Percentiles rank a stretch among this genome's conserved stretches.
Evolutionary conservation across 2,113 vertebrate species (phyloP).

Genomic region (Odocoileus virginianus): DNA sequence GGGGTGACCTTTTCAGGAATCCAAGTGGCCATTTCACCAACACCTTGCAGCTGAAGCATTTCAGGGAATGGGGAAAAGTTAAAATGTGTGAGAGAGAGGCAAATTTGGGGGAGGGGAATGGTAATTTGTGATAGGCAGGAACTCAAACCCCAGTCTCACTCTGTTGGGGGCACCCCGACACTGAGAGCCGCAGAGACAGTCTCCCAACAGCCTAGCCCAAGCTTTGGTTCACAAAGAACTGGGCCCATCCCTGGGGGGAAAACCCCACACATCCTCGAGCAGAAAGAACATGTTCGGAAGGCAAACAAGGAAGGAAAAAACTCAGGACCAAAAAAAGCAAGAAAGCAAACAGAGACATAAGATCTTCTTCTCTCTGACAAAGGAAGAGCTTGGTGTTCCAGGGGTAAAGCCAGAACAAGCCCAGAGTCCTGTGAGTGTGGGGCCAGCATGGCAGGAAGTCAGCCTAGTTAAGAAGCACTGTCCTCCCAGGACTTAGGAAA

Average conservation of each 20-base stretch:
- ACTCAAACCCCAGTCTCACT: neutral
- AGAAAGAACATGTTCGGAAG: neutral
- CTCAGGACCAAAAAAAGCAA: neutral
- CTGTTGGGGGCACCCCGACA: neutral
- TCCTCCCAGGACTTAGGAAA: neutral
- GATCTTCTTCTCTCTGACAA: neutral
- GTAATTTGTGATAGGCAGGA: neutral
- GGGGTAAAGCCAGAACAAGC: neutral
- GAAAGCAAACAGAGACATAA: constrained; percentile 28
- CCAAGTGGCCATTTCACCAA: neutral
- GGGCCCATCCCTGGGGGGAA: neutral
- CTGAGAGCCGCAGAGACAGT: neutral
- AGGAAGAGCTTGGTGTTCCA: neutral
- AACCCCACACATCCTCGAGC: neutral
- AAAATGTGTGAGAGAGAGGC: neutral
- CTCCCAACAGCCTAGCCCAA: neutral
- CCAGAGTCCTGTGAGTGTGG: neutral
- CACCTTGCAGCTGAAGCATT: neutral
- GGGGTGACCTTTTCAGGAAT: neutral
- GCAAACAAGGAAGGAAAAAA: neutral
- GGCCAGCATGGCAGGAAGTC: neutral
- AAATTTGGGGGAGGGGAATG: neutral
- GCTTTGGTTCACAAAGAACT: neutral
- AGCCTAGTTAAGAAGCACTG: neutral
- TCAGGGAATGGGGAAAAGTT: neutral